Percentiles rank a stretch among this genome's conserved stretches.
phyloP scores from a whole-genome alignment of 2,113 vertebrate species.

The Trematomus loennbergii region DNA sequence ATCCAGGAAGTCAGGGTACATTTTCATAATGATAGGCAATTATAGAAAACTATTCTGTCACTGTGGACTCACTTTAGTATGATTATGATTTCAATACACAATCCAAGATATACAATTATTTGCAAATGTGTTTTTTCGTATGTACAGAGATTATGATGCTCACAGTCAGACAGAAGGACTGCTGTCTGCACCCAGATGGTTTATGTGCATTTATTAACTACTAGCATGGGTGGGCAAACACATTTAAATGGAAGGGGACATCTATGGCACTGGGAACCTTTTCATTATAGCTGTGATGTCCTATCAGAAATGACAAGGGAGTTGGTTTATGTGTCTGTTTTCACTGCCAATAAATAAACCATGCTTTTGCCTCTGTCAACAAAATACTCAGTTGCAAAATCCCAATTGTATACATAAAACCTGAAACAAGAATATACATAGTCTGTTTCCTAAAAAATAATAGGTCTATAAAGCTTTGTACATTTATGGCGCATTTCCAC shows the following conservation, averaged over 20 bases:
- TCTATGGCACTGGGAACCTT: constrained; percentile 7
- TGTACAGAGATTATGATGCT: background rate
- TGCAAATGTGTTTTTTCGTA: no score
- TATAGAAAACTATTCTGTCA: background rate
- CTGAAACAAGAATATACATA: no score
- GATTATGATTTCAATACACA: background rate
- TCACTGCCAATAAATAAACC: background rate
- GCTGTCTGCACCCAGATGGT: constrained; percentile 18
- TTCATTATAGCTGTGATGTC: constrained; percentile 8
- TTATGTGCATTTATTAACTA: constrained; percentile 18
- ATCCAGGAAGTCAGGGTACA: no score
- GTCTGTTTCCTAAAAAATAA: background rate
- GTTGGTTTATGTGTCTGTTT: background rate
- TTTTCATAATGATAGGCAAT: no score
- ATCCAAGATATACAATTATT: no score
- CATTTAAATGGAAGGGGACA: constrained; percentile 12
- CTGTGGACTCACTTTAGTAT: background rate
- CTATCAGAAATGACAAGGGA: constrained; percentile 5
- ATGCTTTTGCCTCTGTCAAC: background rate
- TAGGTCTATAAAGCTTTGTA: background rate
- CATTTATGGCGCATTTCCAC: background rate
- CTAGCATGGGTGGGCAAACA: constrained; percentile 11
- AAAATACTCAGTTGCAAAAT: background rate
- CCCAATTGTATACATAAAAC: background rate
- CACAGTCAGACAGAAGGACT: background rate